phyloP scores from a whole-genome alignment of 2,888 invertebrate species.

The Drosophila incognita region DNA sequence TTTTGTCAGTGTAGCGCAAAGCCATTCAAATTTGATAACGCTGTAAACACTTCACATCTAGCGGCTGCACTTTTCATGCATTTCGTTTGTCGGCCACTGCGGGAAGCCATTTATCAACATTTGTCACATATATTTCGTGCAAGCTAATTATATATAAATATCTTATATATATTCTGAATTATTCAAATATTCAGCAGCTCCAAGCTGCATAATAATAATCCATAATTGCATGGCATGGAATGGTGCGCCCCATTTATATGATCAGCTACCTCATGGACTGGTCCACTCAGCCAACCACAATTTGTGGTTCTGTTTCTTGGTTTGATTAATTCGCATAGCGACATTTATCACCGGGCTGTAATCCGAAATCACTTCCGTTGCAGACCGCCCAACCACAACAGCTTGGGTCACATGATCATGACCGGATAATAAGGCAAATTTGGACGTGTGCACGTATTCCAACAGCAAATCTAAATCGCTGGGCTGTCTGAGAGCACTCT shows the following conservation, averaged over 20 bases:
- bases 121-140: constrained; percentile 61
- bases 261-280: constrained; percentile 16
- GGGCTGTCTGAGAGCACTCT: constrained; percentile 11
- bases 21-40: constrained; percentile 32
- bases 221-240: not conserved
- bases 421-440: constrained; percentile 68
- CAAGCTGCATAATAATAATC: not conserved
- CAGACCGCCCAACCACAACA: constrained; percentile 36
- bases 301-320: not conserved
- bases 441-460: constrained; percentile 66
- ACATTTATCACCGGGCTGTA: constrained; percentile 31
- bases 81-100: constrained; percentile 44
- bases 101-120: constrained; percentile 74
- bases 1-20: not conserved
- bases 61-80: constrained; percentile 37
- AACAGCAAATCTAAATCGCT: constrained; percentile 11
- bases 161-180: constrained; percentile 35
- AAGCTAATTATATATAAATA: constrained; percentile 66
- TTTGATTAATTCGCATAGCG: constrained; percentile 56
- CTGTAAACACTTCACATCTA: constrained; percentile 49
- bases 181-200: constrained; percentile 16
- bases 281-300: not conserved
- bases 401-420: constrained; percentile 36
- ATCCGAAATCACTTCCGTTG: constrained; percentile 57
- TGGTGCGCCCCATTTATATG: not conserved